Conservation (phyloP, 2,797 vertebrate genomes). For the Pygocentrus nattereri region DNA sequence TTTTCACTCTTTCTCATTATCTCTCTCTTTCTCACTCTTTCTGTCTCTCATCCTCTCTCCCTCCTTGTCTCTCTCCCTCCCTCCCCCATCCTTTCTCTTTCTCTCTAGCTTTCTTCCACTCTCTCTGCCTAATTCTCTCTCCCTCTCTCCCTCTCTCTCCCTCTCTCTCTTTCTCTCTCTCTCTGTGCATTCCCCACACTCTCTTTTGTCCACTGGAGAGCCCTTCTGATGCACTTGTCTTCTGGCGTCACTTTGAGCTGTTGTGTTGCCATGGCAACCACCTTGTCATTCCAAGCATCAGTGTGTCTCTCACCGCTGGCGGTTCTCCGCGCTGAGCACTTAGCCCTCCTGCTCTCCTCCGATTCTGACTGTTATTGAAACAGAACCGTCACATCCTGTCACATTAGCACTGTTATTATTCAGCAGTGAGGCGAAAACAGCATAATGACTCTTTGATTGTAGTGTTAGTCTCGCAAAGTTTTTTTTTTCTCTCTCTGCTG, state of each 20-base stretch:
- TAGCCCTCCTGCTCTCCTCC: constrained; percentile 50
- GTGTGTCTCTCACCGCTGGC: constrained; percentile 32
- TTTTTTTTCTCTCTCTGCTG: not conserved
- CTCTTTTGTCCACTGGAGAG: constrained; percentile 58
- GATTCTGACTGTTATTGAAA: constrained; percentile 51
- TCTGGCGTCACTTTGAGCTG: constrained; percentile 52
- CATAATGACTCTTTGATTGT: constrained; percentile 36
- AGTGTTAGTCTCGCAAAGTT: constrained; percentile 26
- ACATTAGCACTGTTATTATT: constrained; percentile 46
- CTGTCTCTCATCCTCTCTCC: not conserved
- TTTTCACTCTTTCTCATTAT: constrained; percentile 32
- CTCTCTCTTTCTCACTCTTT: constrained; percentile 1
- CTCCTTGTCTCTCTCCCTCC: constrained; percentile 38
- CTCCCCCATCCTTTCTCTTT: not conserved
- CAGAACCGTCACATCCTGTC: constrained; percentile 34
- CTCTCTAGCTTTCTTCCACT: not conserved
- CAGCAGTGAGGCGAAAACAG: constrained; percentile 20
- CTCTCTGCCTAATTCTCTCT: not conserved
- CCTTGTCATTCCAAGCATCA: constrained; percentile 58
- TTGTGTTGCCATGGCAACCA: constrained; percentile 58
- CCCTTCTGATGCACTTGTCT: constrained; percentile 61
- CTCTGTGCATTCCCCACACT: constrained; percentile 21
- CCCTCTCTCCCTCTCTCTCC: not conserved
- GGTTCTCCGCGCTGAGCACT: constrained; percentile 35
- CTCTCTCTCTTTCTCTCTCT: constrained; percentile 29